These are phyloP conservation scores for Prietella phreatophila DNA, from an alignment of 2,113 vertebrate genomes.

Conservation along the genomic window DNA sequence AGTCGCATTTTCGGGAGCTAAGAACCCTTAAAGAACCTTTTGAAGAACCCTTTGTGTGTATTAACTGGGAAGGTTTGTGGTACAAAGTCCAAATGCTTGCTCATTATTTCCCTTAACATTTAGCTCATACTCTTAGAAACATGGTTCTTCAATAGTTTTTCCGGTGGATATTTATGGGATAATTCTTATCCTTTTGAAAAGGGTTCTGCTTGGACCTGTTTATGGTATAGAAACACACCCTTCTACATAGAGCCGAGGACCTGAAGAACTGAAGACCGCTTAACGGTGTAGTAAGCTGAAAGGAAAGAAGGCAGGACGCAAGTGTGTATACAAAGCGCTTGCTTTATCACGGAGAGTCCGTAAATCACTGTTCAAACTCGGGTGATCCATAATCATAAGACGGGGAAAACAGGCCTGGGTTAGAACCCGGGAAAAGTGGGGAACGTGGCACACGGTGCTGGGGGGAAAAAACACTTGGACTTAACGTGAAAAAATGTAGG, in stretches of 20 bases:
- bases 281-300: not conserved
- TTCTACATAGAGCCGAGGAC: not conserved
- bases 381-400: not conserved
- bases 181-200: not conserved
- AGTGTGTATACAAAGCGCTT: too few species aligned
- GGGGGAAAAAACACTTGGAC: not conserved
- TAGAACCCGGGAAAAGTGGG: not conserved
- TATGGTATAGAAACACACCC: not conserved
- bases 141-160: not conserved
- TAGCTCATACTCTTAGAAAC: not conserved
- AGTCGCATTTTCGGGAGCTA: not conserved
- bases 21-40: not conserved
- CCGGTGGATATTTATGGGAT: not conserved
- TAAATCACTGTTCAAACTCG: not conserved
- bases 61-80: not conserved
- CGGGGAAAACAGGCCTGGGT: not conserved
- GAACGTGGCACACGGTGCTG: not conserved
- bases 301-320: not conserved
- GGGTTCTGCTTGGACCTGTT: not conserved
- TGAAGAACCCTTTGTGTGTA: not conserved
- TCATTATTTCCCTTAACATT: not conserved
- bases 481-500: not conserved
- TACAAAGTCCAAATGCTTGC: not conserved
- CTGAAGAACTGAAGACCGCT: not conserved
- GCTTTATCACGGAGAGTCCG: not conserved